phyloP scores from a whole-genome alignment of 2,113 vertebrate species.

The Coryphaenoides rupestris region DNA sequence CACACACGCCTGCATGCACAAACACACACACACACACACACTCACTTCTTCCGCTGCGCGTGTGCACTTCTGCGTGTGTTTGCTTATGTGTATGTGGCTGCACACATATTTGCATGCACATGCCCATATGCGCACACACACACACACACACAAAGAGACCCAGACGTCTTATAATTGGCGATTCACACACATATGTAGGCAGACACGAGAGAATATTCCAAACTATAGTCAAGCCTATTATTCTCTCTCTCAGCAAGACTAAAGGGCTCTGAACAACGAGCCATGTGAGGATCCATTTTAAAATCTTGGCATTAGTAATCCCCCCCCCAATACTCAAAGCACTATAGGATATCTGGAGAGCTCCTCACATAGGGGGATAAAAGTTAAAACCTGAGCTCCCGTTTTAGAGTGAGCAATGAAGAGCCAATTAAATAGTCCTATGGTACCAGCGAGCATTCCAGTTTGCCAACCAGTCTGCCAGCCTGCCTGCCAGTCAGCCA shows the following conservation, averaged over 20 bases:
- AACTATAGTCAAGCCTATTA: no score
- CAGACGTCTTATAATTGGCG: background rate
- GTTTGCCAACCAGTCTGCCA: slow-evolving; percentile 61
- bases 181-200: background rate
- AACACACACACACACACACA: background rate
- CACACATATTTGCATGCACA: background rate
- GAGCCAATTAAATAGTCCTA: slow-evolving; percentile 56
- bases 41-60: background rate
- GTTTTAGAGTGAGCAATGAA: slow-evolving; percentile 60
- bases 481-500: slow-evolving; percentile 7
- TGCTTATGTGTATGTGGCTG: background rate
- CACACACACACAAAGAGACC: background rate
- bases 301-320: slow-evolving; percentile 27
- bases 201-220: background rate
- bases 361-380: slow-evolving; percentile 52
- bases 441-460: slow-evolving; percentile 21
- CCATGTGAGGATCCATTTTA: slow-evolving; percentile 26
- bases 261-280: background rate
- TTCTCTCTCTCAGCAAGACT: no score
- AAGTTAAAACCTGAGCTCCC: slow-evolving; percentile 48
- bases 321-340: slow-evolving; percentile 17
- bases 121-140: background rate
- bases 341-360: slow-evolving; percentile 38
- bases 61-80: background rate
- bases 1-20: no score